Percentiles rank a stretch among this genome's conserved stretches.
Conservation (phyloP, 2,888 invertebrate species). For the Alloplasta piceator region DNA sequence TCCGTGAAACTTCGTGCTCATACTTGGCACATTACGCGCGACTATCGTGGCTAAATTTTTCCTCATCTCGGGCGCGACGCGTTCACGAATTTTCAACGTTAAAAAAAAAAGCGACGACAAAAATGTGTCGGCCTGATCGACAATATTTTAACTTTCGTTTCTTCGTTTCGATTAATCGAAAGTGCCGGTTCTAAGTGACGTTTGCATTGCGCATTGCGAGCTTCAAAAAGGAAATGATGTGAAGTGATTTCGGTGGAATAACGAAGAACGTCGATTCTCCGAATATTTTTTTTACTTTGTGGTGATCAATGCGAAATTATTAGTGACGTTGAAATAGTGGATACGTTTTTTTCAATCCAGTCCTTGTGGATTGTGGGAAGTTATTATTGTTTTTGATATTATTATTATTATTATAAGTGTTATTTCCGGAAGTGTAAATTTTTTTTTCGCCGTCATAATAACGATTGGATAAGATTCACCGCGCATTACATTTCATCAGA, state of each 20-base stretch:
- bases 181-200: constrained; percentile 9
- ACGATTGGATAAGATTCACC: neutral
- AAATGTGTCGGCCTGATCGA: constrained; percentile 17
- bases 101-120: constrained; percentile 6
- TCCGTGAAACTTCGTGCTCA: constrained; percentile 67
- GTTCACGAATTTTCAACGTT: neutral
- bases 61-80: neutral
- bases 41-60: constrained; percentile 32
- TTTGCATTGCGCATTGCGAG: neutral
- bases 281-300: no score
- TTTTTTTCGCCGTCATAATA: neutral
- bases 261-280: no score
- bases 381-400: neutral
- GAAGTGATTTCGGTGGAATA: constrained; percentile 21
- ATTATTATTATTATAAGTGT: neutral
- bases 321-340: no score
- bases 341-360: neutral
- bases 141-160: neutral
- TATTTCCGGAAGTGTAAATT: neutral
- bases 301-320: no score
- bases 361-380: neutral
- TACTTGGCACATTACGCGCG: constrained; percentile 44
- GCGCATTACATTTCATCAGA: neutral
- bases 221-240: constrained; percentile 16
- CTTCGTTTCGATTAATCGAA: neutral